Percentiles rank a stretch among this genome's conserved stretches.
phyloP scores from a whole-genome alignment of 1,140 invertebrate species.

The Hyles vespertilio region DNA sequence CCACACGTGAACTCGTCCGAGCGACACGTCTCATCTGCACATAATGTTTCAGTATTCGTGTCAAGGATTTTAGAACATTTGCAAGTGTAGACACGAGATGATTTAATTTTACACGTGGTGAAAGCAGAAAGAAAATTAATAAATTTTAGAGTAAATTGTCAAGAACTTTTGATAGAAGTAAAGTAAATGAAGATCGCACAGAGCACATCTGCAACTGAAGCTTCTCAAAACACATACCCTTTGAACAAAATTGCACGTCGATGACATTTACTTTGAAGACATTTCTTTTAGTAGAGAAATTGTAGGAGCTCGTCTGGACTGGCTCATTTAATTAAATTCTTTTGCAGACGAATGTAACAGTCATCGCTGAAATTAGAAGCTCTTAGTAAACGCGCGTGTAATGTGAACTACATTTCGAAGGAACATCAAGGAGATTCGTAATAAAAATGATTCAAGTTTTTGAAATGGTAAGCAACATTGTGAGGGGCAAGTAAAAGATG shows the following conservation, averaged over 20 bases:
- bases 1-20: conserved; percentile 93
- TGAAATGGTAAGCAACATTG: neutral
- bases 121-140: too few relatives aligned
- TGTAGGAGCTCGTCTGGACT: conserved; percentile 10
- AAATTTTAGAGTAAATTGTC: neutral
- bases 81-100: neutral
- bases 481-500: conserved; percentile 14
- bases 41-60: conserved; percentile 6
- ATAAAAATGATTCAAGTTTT: conserved; percentile 2
- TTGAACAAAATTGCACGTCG: too few relatives aligned
- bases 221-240: too few relatives aligned
- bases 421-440: neutral
- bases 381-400: neutral
- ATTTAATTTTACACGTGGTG: too few relatives aligned
- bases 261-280: neutral
- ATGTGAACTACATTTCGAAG: neutral
- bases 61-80: neutral
- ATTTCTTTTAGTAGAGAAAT: conserved; percentile 19
- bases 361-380: neutral
- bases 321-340: conserved; percentile 46
- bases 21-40: conserved; percentile 88
- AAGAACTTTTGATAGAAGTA: too few relatives aligned
- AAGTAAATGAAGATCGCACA: neutral
- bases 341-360: conserved; percentile 15
- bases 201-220: neutral